Conservation (phyloP, 2,113 vertebrate species). For the Butorides virescens region DNA sequence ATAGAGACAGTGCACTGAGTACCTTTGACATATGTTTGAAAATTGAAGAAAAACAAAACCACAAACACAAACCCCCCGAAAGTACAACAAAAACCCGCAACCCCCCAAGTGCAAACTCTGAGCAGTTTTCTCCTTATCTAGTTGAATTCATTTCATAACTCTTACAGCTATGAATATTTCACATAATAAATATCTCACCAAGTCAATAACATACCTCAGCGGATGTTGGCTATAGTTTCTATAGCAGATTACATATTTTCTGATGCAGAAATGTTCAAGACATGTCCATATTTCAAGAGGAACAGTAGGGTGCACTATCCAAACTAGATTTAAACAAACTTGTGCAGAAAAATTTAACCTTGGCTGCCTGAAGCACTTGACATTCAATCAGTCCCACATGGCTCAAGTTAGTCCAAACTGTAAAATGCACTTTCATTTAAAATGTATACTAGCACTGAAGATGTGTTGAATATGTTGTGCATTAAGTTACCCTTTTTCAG, state of each 20-base stretch:
- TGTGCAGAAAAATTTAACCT: not conserved
- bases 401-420: not conserved
- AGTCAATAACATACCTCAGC: not conserved
- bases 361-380: not conserved
- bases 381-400: not conserved
- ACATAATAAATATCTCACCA: not conserved
- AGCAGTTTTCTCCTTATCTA: not conserved
- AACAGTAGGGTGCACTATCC: not conserved
- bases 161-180: not conserved
- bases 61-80: not conserved
- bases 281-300: not conserved
- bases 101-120: not conserved
- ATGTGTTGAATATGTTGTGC: not conserved
- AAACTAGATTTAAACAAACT: not conserved
- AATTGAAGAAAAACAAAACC: not conserved
- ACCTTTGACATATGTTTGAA: not conserved
- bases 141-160: not conserved
- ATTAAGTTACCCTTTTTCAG: slow-evolving; percentile 24
- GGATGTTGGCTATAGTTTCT: not conserved
- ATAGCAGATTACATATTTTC: not conserved
- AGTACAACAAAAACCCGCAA: not conserved
- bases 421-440: not conserved
- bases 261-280: not conserved
- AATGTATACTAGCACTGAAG: not conserved
- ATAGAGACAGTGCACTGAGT: not conserved